A percentile compares a stretch with the other conserved stretches of the same genome.
These are phyloP conservation scores for Catamblyrhynchus diadema DNA, from an alignment of 2,797 vertebrate genomes.

Conservation along the genomic window DNA sequence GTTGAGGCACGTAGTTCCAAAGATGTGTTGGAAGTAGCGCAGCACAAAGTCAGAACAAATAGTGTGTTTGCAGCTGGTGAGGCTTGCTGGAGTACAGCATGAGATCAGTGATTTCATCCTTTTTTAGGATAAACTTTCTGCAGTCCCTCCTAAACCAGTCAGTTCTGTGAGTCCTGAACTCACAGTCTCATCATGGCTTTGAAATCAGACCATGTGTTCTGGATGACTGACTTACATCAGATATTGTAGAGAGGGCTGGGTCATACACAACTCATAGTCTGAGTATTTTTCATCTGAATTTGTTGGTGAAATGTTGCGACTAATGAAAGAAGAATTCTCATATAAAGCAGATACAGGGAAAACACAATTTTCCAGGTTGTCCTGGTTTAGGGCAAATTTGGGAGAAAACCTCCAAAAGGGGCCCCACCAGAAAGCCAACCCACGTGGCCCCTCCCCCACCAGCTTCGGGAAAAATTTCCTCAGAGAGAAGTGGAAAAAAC, in stretches of 20 bases:
- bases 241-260: background rate
- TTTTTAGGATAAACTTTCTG: background rate
- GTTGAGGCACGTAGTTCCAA: background rate
- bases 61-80: background rate
- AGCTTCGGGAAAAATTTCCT: background rate
- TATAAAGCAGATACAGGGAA: background rate
- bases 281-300: background rate
- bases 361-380: background rate
- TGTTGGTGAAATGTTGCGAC: background rate
- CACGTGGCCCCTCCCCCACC: background rate
- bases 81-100: background rate
- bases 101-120: background rate
- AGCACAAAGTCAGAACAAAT: background rate
- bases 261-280: background rate
- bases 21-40: background rate
- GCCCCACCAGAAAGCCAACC: background rate
- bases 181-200: background rate
- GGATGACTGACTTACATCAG: background rate
- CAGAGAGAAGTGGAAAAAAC: background rate
- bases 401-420: background rate
- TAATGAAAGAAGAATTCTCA: background rate
- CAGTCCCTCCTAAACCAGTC: background rate
- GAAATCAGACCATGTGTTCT: background rate
- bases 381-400: background rate
- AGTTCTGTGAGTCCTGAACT: background rate